phyloP scores from a whole-genome alignment of 2,113 vertebrate genomes.

The Lagopus leucura region DNA sequence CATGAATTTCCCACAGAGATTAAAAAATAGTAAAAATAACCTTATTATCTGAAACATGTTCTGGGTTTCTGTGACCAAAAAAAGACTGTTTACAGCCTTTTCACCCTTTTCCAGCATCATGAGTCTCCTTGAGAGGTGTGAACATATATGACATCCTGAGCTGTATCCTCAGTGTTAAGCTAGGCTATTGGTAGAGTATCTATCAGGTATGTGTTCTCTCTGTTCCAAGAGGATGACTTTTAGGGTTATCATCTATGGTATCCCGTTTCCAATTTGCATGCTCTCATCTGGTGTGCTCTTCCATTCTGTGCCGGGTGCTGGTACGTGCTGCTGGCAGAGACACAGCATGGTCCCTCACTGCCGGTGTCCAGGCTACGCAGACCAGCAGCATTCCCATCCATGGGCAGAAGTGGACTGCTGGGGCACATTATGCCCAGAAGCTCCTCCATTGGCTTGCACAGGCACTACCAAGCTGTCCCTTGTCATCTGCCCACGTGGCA shows the following conservation, averaged over 20 bases:
- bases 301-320: rapidly evolving
- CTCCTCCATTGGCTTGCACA: neutral
- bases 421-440: rapidly evolving
- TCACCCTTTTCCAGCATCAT: neutral
- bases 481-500: neutral
- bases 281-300: neutral
- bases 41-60: neutral
- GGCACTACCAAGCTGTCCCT: neutral
- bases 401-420: neutral
- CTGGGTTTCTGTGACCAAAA: neutral
- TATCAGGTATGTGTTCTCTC: neutral
- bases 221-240: neutral
- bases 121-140: neutral
- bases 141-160: neutral
- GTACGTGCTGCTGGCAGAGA: neutral
- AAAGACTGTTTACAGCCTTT: neutral
- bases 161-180: neutral
- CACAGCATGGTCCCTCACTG: neutral
- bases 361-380: neutral
- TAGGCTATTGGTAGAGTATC: neutral
- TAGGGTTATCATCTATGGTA: neutral
- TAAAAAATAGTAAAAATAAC: neutral
- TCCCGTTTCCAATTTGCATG: neutral
- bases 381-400: rapidly evolving
- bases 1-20: neutral